Evolutionary conservation across 2,888 invertebrate genomes (phyloP), one percentile per base, ranked within the genome.

Genomic region (Tiliacea aurago): DNA sequence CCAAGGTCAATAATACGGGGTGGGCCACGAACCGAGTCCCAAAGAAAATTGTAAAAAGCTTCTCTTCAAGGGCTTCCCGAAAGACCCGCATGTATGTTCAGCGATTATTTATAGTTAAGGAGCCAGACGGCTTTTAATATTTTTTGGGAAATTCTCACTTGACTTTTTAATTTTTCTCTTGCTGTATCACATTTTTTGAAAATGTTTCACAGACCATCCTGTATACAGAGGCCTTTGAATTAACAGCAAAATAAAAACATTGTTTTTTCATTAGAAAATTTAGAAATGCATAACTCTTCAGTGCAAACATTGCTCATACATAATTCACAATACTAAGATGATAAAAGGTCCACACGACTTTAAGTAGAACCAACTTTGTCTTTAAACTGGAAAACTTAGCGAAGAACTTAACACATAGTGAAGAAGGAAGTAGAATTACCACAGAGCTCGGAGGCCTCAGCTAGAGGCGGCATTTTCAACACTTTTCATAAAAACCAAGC

Each of bases 301-400:
- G 18, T 33, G 41, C 41, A 41, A 13, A 43, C 18, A 51, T 28
- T 53, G 37, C 37, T 23, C 43, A 23, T 55, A 20, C 47, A 49
- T 41, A 47, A 51, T 66, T 49, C 10, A 62, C 28, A 49, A 47
- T 10, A 37, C 11, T 43, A 70, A 15, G 41, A 49, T n/a, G 13
- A 49, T n/a, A 62, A 43, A 58, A 53, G 4, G 20, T 56, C 4
- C 20, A 69, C 20, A 11, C 13, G 10, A 71, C 33, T 62, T n/a
- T 55, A 47, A 56, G 76, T 45, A 72, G 43, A 43, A 55, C 20
- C 2, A 81, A 81, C 63, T 81, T 72, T 33, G 41, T 76, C 65
- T 66, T 23, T 20, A 33, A 56, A 76, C 81, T 53, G 10, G 28
- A 51, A 49, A 80, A 80, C 78, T 80, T 55, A 15, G 43, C 45